Conservation (phyloP, 2,113 vertebrate genomes). For the Oreochromis niloticus region DNA sequence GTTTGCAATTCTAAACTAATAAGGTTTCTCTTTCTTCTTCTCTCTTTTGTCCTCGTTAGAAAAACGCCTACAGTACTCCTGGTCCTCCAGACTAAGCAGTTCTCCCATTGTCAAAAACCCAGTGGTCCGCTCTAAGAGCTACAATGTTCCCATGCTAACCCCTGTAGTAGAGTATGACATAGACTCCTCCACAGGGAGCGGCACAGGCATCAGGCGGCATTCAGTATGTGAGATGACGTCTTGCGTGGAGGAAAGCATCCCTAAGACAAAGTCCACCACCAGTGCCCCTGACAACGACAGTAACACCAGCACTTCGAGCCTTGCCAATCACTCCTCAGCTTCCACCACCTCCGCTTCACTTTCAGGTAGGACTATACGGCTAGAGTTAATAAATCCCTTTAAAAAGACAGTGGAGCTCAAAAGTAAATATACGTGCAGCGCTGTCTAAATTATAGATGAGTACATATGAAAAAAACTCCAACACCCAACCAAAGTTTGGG, state of each 20-base stretch:
- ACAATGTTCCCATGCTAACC: conserved; percentile 89
- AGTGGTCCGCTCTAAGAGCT: conserved; percentile 90
- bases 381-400: background rate
- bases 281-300: background rate
- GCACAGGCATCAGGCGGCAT: conserved; percentile 77
- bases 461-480: background rate
- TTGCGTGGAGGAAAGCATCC: conserved; percentile 78
- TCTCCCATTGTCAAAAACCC: conserved; percentile 78
- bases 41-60: conserved; percentile 61
- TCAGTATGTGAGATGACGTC: conserved; percentile 90
- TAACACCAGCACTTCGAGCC: background rate
- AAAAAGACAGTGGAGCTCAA: background rate
- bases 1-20: background rate
- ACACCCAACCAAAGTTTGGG: background rate
- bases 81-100: conserved; percentile 65
- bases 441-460: background rate
- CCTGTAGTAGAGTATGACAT: conserved; percentile 85
- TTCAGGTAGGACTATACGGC: background rate
- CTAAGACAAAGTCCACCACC: conserved; percentile 2
- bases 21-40: background rate
- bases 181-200: conserved; percentile 33
- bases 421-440: accelerated
- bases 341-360: conserved; percentile 37
- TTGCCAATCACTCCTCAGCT: background rate
- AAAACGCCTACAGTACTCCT: conserved; percentile 76